Evolutionary conservation across 1,140 invertebrate genomes (phyloP), one percentile per base, ranked within the genome.

Genomic region (Cheumatopsyche charites): DNA sequence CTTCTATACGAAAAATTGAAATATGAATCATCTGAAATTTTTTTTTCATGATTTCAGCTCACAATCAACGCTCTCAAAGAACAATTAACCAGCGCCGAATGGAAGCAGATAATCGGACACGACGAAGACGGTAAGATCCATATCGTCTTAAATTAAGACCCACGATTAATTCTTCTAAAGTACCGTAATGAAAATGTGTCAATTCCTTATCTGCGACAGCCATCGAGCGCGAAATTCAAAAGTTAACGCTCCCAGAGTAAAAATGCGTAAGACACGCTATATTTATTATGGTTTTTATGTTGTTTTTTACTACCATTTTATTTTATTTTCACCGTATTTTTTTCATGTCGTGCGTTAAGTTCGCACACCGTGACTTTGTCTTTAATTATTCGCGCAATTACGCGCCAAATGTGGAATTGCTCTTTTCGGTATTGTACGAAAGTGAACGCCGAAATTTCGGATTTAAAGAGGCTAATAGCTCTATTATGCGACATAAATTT

Each of bases 41-140:
- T 58, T 25, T 58, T 75, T 15, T 29, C 71, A 67, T 65, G 19
- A 19, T 76, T 76, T 62, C 72, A 76, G 75, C 42, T 72, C 13
- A 71, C 72, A 29, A 42, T 47, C 23, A 26, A 63, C 26, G 70
- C 63, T 6, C 61, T 76, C 47, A 76, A 43, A 55, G 61, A 58
- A 42, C 43, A 61, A 6, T 62, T 76, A 19, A 66, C 72, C 17
- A 66, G 69, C 4, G 62, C 65, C 2, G 75, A 76, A 73, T 76
- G 75, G 75, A 29, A 43, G 11, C 75, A 76, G 26, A 43, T 73
- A 45, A 19, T 76, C 6, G 75, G 75, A n/a, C 55, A 70, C 26
- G 63, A 75, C 52, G 67, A 41, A 21, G 42, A 69, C 47, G 72
- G 75, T 76, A 55, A 76, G 75, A 41, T 4, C 42, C 12, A 58